phyloP scores from a whole-genome alignment of 2,113 vertebrate genomes.

The Tor tambroides region DNA sequence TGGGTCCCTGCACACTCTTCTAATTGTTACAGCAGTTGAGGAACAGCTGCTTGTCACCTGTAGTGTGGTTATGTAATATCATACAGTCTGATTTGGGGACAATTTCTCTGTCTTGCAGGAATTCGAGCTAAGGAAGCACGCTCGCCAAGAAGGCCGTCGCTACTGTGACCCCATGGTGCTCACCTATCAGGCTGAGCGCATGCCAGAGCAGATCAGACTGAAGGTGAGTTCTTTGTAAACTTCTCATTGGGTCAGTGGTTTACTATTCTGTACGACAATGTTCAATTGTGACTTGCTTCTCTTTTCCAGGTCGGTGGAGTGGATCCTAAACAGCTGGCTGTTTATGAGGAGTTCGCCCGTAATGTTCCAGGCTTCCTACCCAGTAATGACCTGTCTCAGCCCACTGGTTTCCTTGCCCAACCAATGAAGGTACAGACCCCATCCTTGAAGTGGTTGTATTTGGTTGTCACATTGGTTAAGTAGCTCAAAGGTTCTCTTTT shows the following conservation, averaged over 20 bases:
- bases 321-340: slow-evolving; percentile 97
- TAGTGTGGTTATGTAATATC: not conserved
- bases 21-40: too few relatives aligned
- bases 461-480: not conserved
- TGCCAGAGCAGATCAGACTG: slow-evolving; percentile 97
- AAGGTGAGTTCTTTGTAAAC: slow-evolving; percentile 76
- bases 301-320: slow-evolving; percentile 91
- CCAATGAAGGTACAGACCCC: slow-evolving; percentile 91
- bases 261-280: not conserved
- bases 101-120: slow-evolving; percentile 76
- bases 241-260: not conserved
- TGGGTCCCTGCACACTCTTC: slow-evolving; percentile 69
- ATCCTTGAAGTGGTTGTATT: not conserved
- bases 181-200: slow-evolving; percentile 97
- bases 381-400: slow-evolving; percentile 96
- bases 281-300: not conserved
- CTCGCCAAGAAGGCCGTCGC: slow-evolving; percentile 93
- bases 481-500: not conserved
- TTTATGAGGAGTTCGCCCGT: slow-evolving; percentile 98
- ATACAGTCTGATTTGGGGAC: not conserved
- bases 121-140: slow-evolving; percentile 97
- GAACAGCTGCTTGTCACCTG: not conserved
- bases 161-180: slow-evolving; percentile 98
- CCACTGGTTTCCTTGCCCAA: slow-evolving; percentile 96
- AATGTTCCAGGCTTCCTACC: slow-evolving; percentile 98